Evolutionary conservation across 2,797 vertebrate genomes (phyloP), one percentile per base, ranked within the genome.

Genomic region (Anguilla pacifica): DNA sequence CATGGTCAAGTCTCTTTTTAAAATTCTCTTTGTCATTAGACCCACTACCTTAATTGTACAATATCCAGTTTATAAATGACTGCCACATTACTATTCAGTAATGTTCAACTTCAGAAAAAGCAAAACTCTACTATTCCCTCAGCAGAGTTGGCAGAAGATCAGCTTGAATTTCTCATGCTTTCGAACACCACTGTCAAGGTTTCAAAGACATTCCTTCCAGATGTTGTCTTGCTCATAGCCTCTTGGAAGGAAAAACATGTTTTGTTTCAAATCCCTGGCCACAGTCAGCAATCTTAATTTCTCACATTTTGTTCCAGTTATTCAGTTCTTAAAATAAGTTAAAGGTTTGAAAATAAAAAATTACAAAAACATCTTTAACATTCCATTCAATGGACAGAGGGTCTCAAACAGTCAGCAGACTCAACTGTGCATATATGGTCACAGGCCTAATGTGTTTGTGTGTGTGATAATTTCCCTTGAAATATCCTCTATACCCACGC

Each of bases 81-180:
- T 46, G 77, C 39, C 77, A 25, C 13, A 79, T 46, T 46, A 46
- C 74, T 77, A 22, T 43, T 77, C 31, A 3, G 39, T 2, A 28
- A 39, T 39, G 74, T 49, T 82, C 46, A 49, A 22, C 43, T 11
- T 6, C 11, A n/a, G 79, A 82, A 49, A 19, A 51, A 31, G 39
- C 43, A 46, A 22, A 82, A 82, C n/a, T 81, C 39, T 17, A 39
- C 74, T 46, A 79, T 46, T 82, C 79, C 46, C 79, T 82, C 79
- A 82, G 15, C 39, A 9, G 46, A 70, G 88, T 53, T 64, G 83
- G 87, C 88, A 15, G 90, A 89, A 87, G 84, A 74, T 90, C 81
- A 86, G 90, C 86, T 87, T 87, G 61, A 88, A 90, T 89, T 87
- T 70, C 88, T 87, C 70, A 59, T 51, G 79, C 51, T 84, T 84